A percentile compares a stretch with the other conserved stretches of the same genome.
Conservation (phyloP, 2,888 invertebrate species). For the Clusia tigrina region DNA sequence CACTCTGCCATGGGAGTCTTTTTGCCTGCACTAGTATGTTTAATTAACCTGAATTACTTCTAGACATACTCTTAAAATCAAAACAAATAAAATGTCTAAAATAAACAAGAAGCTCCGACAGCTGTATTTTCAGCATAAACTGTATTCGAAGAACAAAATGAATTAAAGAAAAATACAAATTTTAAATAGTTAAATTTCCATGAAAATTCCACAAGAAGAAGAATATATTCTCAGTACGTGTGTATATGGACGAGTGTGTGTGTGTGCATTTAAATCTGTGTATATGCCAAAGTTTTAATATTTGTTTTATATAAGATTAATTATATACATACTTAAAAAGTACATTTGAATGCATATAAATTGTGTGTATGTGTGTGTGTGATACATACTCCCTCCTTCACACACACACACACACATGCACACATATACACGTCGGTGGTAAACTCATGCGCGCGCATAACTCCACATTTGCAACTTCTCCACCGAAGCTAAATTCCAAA, state of each 20-base stretch:
- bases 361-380: too few relatives aligned
- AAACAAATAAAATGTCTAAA: too few relatives aligned
- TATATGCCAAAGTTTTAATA: neutral
- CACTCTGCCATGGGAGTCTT: too few relatives aligned
- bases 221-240: neutral
- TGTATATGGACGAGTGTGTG: neutral
- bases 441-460: constrained; percentile 49
- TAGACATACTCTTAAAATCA: too few relatives aligned
- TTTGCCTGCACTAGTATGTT: too few relatives aligned
- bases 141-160: too few relatives aligned
- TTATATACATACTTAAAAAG: neutral
- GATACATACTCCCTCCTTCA: too few relatives aligned
- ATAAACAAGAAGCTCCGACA: too few relatives aligned
- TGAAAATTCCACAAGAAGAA: neutral
- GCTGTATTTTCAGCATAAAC: too few relatives aligned
- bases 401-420: constrained; percentile 1
- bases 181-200: neutral
- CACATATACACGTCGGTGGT: constrained; percentile 8
- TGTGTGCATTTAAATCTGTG: neutral
- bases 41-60: too few relatives aligned
- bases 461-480: constrained; percentile 39
- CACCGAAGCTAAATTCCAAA: constrained; percentile 23
- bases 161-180: too few relatives aligned
- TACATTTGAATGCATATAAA: neutral
- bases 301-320: constrained; percentile 2